These are phyloP conservation scores for Malacosoma neustria DNA, from an alignment of 2,888 invertebrate genomes.

Conservation along the genomic window DNA sequence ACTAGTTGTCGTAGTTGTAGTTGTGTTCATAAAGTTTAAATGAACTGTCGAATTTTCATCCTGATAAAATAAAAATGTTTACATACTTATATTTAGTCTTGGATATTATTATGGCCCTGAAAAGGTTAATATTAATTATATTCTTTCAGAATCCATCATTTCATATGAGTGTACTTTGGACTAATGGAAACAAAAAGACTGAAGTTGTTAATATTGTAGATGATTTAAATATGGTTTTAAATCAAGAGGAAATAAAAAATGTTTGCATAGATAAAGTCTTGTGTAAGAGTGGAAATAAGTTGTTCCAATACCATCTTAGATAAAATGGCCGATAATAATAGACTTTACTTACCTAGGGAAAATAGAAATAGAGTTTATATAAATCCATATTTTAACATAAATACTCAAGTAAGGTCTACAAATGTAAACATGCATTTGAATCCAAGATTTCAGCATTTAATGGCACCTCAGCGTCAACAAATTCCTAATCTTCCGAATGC, in stretches of 20 bases:
- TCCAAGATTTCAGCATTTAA: constrained; percentile 36
- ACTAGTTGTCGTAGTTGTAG: no score
- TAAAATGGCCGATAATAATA: constrained; percentile 23
- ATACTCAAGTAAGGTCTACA: background rate
- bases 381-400: constrained; percentile 54
- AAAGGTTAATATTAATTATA: constrained; percentile 12
- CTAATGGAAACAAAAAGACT: constrained; percentile 78
- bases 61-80: no score
- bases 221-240: constrained; percentile 55
- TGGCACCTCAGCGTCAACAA: constrained; percentile 12
- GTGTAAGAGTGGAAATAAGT: constrained; percentile 86
- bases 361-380: constrained; percentile 45
- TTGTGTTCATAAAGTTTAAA: no score
- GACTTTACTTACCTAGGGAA: constrained; percentile 10
- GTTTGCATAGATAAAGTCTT: constrained; percentile 70
- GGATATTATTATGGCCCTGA: no score
- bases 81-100: no score
- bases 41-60: no score
- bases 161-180: constrained; percentile 90
- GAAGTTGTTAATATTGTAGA: constrained; percentile 61
- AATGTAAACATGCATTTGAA: constrained; percentile 37
- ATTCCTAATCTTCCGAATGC: constrained; percentile 17
- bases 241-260: constrained; percentile 46
- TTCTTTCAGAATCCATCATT: constrained; percentile 84
- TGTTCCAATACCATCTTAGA: constrained; percentile 73